Evolutionary conservation across 2,113 vertebrate genomes (phyloP).

Genomic region (Rhea americana): DNA sequence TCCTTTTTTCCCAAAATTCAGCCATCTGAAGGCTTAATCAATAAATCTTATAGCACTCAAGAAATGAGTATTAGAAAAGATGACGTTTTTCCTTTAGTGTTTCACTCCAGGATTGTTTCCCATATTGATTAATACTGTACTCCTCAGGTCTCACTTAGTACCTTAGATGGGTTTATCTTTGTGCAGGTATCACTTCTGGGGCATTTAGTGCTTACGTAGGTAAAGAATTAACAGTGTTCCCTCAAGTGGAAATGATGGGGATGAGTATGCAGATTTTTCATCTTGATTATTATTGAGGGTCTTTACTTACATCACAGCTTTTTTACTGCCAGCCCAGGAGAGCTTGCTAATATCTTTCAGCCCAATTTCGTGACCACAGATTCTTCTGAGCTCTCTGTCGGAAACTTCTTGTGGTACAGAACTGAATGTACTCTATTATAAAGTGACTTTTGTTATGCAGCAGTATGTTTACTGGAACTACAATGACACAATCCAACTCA

Average conservation of each 20-base stretch:
- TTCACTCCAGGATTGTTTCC: not conserved
- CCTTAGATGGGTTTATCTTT: not conserved
- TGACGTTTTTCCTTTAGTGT: not conserved
- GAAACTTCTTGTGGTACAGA: not conserved
- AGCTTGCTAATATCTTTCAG: not conserved
- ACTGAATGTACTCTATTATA: not conserved
- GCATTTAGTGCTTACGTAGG: not conserved
- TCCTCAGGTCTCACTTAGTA: not conserved
- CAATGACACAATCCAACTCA: not conserved
- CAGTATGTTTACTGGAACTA: not conserved
- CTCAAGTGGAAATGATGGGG: not conserved
- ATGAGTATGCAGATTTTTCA: conserved; percentile 4
- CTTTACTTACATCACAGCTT: not conserved
- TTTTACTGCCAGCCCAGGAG: not conserved
- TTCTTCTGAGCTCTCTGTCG: conserved; percentile 8
- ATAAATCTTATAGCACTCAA: not conserved
- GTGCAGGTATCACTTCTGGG: not conserved
- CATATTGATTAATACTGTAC: not conserved
- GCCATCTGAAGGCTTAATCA: not conserved
- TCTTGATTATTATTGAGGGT: not conserved
- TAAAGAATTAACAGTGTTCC: not conserved
- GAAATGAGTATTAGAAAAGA: not conserved
- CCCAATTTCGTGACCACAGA: not conserved
- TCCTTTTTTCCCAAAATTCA: not conserved
- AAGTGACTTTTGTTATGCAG: not conserved